phyloP scores from a whole-genome alignment of 1,140 invertebrate species.

The Delia radicum region DNA sequence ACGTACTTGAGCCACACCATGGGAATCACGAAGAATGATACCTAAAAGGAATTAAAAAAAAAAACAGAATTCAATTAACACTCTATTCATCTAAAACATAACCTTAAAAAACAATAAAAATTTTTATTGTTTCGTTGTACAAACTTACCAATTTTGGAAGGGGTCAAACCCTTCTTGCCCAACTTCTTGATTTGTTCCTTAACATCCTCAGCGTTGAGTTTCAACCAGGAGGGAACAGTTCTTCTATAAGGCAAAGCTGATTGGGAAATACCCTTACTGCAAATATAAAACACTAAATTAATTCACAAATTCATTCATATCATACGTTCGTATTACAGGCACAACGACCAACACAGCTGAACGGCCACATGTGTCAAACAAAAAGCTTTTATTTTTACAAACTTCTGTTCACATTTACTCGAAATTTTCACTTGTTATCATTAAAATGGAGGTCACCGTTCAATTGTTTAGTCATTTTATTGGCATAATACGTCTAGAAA shows the following conservation, averaged over 20 bases:
- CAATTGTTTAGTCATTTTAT: not conserved
- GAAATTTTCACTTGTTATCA: not conserved
- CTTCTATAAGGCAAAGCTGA: conserved; percentile 96
- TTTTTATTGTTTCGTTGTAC: not conserved
- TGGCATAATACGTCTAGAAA: conserved; percentile 13
- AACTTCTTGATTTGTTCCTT: conserved; percentile 97
- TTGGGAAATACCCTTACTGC: conserved; percentile 99
- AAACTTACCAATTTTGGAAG: conserved; percentile 95
- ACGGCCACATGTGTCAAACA: not conserved
- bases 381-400: not conserved
- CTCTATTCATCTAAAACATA: conserved; percentile 36
- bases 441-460: not conserved
- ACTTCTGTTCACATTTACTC: not conserved
- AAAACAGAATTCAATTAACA: conserved; percentile 15
- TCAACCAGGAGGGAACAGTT: conserved; percentile 97
- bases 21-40: conserved; percentile 98
- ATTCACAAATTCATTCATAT: not conserved
- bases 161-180: conserved; percentile 97
- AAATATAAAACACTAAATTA: conserved; percentile 47
- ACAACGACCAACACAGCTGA: conserved; percentile 13
- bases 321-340: not conserved
- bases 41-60: conserved; percentile 66
- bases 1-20: conserved; percentile 97
- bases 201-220: conserved; percentile 94
- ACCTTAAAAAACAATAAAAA: conserved; percentile 38